phyloP scores from a whole-genome alignment of 2,888 invertebrate genomes.

The Megamerina dolium region DNA sequence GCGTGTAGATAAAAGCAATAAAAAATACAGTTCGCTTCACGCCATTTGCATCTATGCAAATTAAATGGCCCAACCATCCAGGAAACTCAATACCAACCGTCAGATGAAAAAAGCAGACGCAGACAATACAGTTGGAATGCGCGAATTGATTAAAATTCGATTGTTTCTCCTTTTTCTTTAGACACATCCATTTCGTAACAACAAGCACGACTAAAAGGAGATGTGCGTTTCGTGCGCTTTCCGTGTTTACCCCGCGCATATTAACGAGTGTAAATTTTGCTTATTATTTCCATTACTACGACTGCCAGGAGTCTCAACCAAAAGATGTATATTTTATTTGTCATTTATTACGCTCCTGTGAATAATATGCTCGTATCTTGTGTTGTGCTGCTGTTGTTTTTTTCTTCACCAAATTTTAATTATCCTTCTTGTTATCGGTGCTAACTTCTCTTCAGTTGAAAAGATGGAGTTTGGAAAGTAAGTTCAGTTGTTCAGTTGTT shows the following conservation, averaged over 20 bases:
- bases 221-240: not conserved
- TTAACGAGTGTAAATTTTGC: conserved; percentile 13
- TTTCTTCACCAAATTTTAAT: conserved; percentile 19
- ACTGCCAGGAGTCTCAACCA: conserved; percentile 6
- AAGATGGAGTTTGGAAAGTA: conserved; percentile 1
- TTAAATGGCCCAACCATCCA: too few relatives aligned
- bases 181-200: conserved; percentile 15
- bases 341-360: conserved; percentile 40
- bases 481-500: conserved; percentile 5
- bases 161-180: conserved; percentile 39
- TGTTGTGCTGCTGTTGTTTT: conserved; percentile 20
- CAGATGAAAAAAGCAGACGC: not conserved
- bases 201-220: not conserved
- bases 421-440: conserved; percentile 21
- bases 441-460: conserved; percentile 5
- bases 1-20: too few relatives aligned
- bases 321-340: too few relatives aligned
- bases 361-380: conserved; percentile 13
- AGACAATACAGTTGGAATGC: conserved; percentile 25
- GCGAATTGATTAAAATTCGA: conserved; percentile 50
- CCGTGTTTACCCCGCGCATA: not conserved
- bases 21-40: not conserved
- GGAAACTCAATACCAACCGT: too few relatives aligned
- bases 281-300: conserved; percentile 28
- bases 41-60: conserved; percentile 21